Base-by-base conservation (phyloP, 2,797 vertebrate species). In the Halcyon smyrnensis region DNA sequence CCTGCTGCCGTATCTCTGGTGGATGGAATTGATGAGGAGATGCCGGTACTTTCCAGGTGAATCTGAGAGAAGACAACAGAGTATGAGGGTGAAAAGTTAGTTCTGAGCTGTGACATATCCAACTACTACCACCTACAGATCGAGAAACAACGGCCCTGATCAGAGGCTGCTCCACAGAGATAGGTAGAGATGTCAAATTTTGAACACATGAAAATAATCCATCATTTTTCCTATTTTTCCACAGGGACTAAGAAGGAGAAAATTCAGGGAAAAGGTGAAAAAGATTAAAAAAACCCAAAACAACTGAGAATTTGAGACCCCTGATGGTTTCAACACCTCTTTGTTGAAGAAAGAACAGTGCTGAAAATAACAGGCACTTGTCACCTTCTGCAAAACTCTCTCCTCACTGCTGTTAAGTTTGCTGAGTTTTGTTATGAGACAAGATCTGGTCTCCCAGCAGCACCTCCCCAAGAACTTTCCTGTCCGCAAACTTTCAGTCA, bases 1-100 rank as follows among this genome's bases (percentile, higher is more conserved):
- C 17, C 34, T 95, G 23, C 56, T 81, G 14, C 97, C 67, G 6
- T 98, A 98, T 28, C 97, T 98, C 93, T 91, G 95, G 92, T 15
- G 15, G 87, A 98, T 28, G 1, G 75, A 97, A 36, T 14, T 7
- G 27, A 77, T 86, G 46, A 98, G 97, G 39, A 97, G 96, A 45
- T 81, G 75, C 12, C 62, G 95, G 95, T 99, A 99, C 20, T 43
- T 94, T 78, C 91, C 95, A 88, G 97, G 96, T 57, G 98, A 37
- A 84, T 99, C 99, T 99, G 92, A 48, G 19, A 70, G 24, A 53
- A 51, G 37, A 54, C 11, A 82, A 46, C n/a, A 77, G 54, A 57
- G 7, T 27, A 36, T 4, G 8, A 67, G 41, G 7, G n/a, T 48
- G n/a, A 57, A 50, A 59, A 16, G 14, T 27, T 23, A 14, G 15